Percentiles rank a stretch among this genome's conserved stretches.
Conservation (phyloP, 37 sponge, comb jelly and placozoan genomes). For the Agelas oroides region DNA sequence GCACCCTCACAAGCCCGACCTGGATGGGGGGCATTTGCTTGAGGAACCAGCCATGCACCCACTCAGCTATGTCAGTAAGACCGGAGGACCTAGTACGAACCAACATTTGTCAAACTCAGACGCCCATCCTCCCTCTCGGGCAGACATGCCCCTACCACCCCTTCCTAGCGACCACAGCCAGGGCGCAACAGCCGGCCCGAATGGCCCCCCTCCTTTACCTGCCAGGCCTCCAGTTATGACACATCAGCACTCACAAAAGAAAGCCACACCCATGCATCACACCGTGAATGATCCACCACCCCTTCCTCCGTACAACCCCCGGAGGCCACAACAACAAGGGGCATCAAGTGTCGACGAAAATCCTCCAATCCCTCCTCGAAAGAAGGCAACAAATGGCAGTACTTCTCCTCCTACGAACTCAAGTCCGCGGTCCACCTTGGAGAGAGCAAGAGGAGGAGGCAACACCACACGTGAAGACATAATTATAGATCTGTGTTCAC, state of each 20-base stretch:
- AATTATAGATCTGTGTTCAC: slow-evolving; percentile 44
- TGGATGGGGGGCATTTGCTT: not conserved
- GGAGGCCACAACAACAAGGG: not conserved
- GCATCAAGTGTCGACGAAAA: not conserved
- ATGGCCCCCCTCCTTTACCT: not conserved
- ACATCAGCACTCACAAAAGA: not conserved
- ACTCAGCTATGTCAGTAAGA: not conserved
- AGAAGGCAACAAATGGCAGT: slow-evolving; percentile 8
- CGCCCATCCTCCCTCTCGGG: not conserved
- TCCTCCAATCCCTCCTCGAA: slow-evolving; percentile 44
- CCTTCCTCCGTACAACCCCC: slow-evolving; percentile 49
- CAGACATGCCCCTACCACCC: slow-evolving; percentile 1
- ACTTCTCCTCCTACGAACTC: slow-evolving; percentile 11
- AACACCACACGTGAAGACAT: not conserved
- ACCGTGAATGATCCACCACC: slow-evolving; percentile 14
- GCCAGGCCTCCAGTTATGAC: not conserved
- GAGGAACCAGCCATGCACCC: slow-evolving; percentile 22
- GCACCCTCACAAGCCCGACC: slow-evolving; percentile 5
- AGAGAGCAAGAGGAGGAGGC: too few species aligned
- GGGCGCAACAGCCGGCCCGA: not conserved
- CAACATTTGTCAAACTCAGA: not conserved
- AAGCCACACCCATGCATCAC: not conserved
- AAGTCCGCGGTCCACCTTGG: not conserved
- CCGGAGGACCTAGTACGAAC: not conserved
- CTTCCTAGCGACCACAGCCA: slow-evolving; percentile 19